Base-by-base conservation (phyloP, 1,140 invertebrate genomes). In the Bursaphelenchus mucronatus region DNA sequence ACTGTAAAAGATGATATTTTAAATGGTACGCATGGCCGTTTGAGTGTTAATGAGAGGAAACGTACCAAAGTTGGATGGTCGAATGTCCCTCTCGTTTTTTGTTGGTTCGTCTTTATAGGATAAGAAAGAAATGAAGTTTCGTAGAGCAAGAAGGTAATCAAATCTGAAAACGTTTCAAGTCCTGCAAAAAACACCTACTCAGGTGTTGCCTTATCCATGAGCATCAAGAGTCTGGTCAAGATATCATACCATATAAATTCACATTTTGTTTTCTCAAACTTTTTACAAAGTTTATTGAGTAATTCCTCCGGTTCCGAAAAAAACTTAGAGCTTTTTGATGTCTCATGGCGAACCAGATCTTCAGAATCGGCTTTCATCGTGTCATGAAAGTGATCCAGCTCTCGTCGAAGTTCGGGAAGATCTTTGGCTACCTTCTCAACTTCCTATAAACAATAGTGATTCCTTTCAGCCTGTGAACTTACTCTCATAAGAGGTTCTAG, bases 331-430 rank as follows among this genome's bases (percentile, higher is more conserved):
- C 30, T 69, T 67, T 40, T 59, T 49, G 68, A 30, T 30, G 30
- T 30, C 30, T 69, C 54, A 15, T 46, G 52, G 15, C 49, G 39
- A n/a, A 57, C 10, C 10, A 69, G 44, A 19, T 69, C 55, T 9
- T 69, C 69, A 45, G 66, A 70, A 57, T 69, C 67, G 13, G 46
- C 51, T 11, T 52, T 66, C 40, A 52, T 44, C 52, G 50, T 68
- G 15, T 63, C 43, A 41, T 69, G 56, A 41, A 69, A 69, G 11
- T 44, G 10, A 8, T 30, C 21, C n/a, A 72, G 64, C 10, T 39
- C 40, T 7, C 57, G 30, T 46, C 39, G 30, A 13, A 69, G 11
- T 11, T 56, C 63, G 19, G 71, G 68, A 56, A 55, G 40, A 46
- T 52, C 47, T 43, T 59, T 52, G 39, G 66, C 66, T 40, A 49